These are phyloP conservation scores for Thymallus thymallus DNA, from an alignment of 2,113 vertebrate species.

Conservation along the genomic window DNA sequence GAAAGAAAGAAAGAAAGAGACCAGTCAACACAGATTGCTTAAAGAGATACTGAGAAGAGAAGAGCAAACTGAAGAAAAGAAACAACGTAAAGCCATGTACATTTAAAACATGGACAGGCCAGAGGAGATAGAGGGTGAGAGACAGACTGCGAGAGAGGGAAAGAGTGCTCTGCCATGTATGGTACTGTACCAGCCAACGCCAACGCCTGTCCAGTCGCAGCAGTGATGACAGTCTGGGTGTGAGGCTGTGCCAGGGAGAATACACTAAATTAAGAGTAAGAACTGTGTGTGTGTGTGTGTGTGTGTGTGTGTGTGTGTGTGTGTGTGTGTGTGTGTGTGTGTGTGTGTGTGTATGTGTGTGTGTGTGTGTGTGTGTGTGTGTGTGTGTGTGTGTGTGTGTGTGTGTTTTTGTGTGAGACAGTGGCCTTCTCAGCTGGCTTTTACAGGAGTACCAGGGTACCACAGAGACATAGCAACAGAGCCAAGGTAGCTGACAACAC, in stretches of 20 bases:
- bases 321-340: conserved; percentile 13
- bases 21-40: not conserved
- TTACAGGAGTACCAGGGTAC: conserved; percentile 51
- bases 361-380: conserved; percentile 34
- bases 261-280: conserved; percentile 57
- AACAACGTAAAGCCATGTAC: not conserved
- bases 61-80: not conserved
- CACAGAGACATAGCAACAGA: conserved; percentile 54
- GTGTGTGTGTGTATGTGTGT: conserved; percentile 15
- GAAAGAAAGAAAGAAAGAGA: not conserved
- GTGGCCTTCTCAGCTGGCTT: conserved; percentile 64
- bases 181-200: not conserved
- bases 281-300: conserved; percentile 38
- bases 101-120: not conserved
- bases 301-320: conserved; percentile 14
- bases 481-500: conserved; percentile 67
- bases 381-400: conserved; percentile 42
- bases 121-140: not conserved
- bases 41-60: not conserved
- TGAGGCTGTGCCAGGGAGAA: conserved; percentile 56
- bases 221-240: conserved; percentile 70
- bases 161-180: conserved; percentile 37
- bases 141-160: not conserved
- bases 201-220: conserved; percentile 40
- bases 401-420: conserved; percentile 49